phyloP scores from a whole-genome alignment of 2,113 vertebrate genomes.

The Aleadryas rufinucha region DNA sequence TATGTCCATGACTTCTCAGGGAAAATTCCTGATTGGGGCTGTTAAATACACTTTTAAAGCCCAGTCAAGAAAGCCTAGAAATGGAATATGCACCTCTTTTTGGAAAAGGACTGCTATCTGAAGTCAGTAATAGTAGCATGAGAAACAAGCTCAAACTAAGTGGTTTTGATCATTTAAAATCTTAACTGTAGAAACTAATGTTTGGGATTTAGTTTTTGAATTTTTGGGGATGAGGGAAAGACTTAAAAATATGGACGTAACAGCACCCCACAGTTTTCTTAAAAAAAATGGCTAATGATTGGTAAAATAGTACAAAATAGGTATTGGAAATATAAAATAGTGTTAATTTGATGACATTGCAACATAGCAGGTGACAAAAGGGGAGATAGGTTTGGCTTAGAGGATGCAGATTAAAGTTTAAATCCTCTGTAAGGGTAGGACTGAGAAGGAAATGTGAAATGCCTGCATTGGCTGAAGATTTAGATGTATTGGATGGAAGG shows the following conservation, averaged over 20 bases:
- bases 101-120: background rate
- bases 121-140: background rate
- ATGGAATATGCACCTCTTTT: background rate
- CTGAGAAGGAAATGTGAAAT: background rate
- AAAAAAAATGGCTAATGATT: background rate
- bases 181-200: background rate
- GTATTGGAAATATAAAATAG: background rate
- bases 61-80: background rate
- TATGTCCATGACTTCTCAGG: background rate
- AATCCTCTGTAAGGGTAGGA: background rate
- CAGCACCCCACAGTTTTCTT: background rate
- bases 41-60: background rate
- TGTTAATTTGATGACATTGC: background rate
- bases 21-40: background rate
- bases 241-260: background rate
- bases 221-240: accelerated
- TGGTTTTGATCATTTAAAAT: background rate
- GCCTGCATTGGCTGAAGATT: background rate
- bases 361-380: background rate
- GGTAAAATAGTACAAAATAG: background rate
- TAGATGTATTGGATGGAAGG: background rate
- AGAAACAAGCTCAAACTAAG: background rate
- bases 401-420: background rate
- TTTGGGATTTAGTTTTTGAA: background rate
- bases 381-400: background rate